A percentile compares a stretch with the other conserved stretches of the same genome.
phyloP scores from a whole-genome alignment of 2,797 vertebrate species.

The Urocyon cinereoargenteus region DNA sequence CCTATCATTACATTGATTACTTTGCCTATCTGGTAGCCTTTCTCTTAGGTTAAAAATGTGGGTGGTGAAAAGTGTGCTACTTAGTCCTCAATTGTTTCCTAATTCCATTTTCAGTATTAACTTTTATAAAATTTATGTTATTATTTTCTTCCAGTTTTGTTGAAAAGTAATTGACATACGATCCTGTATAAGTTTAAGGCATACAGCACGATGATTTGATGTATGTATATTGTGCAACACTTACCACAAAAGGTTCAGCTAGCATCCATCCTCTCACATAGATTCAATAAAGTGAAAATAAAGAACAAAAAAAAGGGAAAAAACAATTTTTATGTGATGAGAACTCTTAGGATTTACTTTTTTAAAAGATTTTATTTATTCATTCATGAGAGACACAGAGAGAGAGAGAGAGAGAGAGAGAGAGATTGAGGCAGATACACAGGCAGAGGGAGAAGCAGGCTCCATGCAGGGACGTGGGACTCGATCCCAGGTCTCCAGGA shows the following conservation, averaged over 20 bases:
- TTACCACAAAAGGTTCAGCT: not conserved
- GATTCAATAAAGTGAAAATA: not conserved
- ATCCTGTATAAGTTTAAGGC: not conserved
- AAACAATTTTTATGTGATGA: not conserved
- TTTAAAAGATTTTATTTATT: too few species aligned
- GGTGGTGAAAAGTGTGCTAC: not conserved
- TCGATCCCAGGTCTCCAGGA: too few species aligned
- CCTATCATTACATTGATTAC: not conserved
- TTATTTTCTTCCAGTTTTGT: not conserved
- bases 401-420: too few species aligned
- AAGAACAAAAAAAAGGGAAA: not conserved
- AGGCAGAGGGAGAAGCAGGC: too few species aligned
- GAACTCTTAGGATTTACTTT: not conserved
- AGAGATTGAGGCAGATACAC: too few species aligned
- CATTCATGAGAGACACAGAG: too few species aligned
- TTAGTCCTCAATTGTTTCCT: not conserved
- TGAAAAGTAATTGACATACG: not conserved
- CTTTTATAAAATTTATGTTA: not conserved
- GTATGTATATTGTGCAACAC: not conserved
- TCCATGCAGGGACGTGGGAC: too few species aligned
- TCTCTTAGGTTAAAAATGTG: not conserved
- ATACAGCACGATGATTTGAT: not conserved
- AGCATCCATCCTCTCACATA: not conserved
- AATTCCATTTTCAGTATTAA: not conserved
- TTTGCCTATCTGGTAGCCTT: not conserved